phyloP scores from a whole-genome alignment of 2,888 invertebrate genomes.

The Netelia melanura region DNA sequence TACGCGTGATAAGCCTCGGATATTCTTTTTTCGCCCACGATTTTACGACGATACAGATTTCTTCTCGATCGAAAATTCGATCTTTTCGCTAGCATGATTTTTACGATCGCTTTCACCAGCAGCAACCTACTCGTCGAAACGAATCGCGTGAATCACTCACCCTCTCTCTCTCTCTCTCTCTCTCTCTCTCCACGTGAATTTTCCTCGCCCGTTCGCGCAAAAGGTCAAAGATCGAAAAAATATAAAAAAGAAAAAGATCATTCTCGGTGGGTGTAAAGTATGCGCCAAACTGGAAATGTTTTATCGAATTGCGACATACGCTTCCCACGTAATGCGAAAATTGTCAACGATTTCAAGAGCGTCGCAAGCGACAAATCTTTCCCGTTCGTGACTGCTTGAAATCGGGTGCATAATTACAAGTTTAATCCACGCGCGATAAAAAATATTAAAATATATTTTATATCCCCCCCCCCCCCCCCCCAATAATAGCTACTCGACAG shows the following conservation, averaged over 20 bases:
- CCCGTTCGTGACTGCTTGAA: too few relatives aligned
- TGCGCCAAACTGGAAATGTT: background rate
- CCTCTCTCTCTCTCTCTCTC: background rate
- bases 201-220: background rate
- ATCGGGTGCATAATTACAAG: too few relatives aligned
- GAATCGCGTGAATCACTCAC: background rate
- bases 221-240: constrained; percentile 21
- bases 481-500: background rate
- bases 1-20: background rate
- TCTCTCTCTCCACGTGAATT: background rate
- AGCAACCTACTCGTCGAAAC: background rate
- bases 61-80: background rate
- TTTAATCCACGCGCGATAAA: too few relatives aligned
- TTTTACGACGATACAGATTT: background rate
- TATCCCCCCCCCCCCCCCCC: too few relatives aligned
- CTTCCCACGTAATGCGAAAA: background rate
- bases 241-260: background rate
- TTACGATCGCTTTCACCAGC: background rate
- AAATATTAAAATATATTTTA: too few relatives aligned
- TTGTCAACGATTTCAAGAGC: background rate
- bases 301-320: background rate
- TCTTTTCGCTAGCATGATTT: background rate
- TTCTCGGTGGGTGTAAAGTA: background rate
- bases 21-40: background rate
- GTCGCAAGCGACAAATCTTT: background rate